Conservation (phyloP, 2,113 vertebrate genomes). For the Bungarus multicinctus region DNA sequence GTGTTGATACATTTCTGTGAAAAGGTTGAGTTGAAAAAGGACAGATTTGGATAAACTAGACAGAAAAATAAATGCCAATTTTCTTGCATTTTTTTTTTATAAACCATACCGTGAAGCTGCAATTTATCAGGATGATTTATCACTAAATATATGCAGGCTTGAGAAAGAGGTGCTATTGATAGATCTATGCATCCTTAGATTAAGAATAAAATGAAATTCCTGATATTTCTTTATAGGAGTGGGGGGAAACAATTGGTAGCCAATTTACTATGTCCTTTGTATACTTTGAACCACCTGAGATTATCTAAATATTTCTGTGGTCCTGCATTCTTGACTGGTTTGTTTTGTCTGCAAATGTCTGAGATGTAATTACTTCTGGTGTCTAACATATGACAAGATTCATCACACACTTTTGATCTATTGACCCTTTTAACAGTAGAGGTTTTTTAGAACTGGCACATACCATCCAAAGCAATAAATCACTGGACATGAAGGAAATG, state of each 20-base stretch:
- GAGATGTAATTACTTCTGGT: neutral
- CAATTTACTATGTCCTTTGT: neutral
- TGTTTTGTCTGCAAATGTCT: neutral
- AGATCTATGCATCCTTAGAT: neutral
- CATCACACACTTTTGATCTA: accelerated
- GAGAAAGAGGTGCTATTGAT: neutral
- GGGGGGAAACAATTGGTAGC: neutral
- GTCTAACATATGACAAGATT: neutral
- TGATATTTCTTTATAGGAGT: neutral
- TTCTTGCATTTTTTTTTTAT: neutral
- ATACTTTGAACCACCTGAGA: neutral
- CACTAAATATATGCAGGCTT: neutral
- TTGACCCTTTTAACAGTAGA: neutral
- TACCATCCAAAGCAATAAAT: neutral
- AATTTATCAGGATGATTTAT: neutral
- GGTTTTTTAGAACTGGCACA: neutral
- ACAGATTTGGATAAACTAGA: neutral
- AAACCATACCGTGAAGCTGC: neutral
- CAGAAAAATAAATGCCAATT: neutral
- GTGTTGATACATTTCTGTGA: neutral
- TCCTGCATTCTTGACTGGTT: neutral
- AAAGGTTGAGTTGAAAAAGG: neutral
- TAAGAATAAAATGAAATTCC: neutral
- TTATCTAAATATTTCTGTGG: neutral
- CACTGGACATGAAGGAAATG: conserved; percentile 1